phyloP scores from a whole-genome alignment of 2,113 vertebrate species.

The Clarias macrocephalus region DNA sequence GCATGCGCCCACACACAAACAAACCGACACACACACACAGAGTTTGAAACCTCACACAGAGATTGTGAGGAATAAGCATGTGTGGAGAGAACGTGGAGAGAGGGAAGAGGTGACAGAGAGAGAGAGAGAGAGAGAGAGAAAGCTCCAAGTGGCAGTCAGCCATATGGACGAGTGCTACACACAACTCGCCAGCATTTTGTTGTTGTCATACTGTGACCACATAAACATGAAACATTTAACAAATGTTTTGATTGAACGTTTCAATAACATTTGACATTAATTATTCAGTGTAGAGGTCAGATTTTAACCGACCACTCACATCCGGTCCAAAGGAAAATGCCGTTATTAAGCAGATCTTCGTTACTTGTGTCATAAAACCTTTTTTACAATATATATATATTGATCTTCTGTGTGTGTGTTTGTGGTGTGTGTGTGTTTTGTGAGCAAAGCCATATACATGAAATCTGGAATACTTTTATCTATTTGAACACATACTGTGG shows the following conservation, averaged over 20 bases:
- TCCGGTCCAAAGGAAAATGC: background rate
- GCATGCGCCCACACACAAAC: slow-evolving; percentile 23
- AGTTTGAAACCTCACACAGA: slow-evolving; percentile 19
- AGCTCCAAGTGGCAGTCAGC: slow-evolving; percentile 56
- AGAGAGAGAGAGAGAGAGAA: slow-evolving; percentile 44
- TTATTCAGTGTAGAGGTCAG: slow-evolving; percentile 40
- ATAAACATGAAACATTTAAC: slow-evolving; percentile 58
- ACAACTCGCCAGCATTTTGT: slow-evolving; percentile 55
- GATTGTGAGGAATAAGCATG: slow-evolving; percentile 39
- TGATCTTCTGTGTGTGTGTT: background rate
- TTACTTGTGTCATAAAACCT: background rate
- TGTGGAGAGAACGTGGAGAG: slow-evolving; percentile 16
- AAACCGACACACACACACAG: slow-evolving; percentile 1
- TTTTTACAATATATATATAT: background rate
- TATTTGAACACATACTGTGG: background rate
- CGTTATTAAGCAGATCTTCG: background rate
- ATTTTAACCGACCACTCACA: background rate
- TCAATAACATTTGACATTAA: slow-evolving; percentile 35
- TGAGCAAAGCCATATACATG: background rate
- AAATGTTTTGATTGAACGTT: slow-evolving; percentile 56
- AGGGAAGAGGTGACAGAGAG: background rate
- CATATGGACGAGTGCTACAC: slow-evolving; percentile 64
- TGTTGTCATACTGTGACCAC: slow-evolving; percentile 53
- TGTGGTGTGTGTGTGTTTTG: background rate
- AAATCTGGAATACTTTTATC: background rate